Percentiles rank a stretch among this genome's conserved stretches.
phyloP scores from a whole-genome alignment of 2,113 vertebrate species.

The Microtus montanus region DNA sequence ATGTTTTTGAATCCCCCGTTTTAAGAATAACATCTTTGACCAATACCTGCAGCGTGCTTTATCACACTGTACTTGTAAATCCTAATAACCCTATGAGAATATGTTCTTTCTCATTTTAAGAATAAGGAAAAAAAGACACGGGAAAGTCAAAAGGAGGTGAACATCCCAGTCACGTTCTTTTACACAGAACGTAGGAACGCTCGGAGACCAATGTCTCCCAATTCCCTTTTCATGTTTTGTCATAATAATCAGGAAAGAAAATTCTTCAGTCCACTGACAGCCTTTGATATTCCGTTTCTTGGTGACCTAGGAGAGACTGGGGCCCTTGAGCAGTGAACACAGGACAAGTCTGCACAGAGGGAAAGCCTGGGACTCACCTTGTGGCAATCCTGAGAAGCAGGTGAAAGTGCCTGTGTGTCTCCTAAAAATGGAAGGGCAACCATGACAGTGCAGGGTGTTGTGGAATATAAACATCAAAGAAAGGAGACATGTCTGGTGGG shows the following conservation, averaged over 20 bases:
- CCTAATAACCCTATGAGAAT: background rate
- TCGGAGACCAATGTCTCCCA: too few relatives aligned
- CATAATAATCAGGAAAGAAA: background rate
- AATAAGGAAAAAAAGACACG: background rate
- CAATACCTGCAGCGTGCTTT: background rate
- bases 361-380: background rate
- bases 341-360: background rate
- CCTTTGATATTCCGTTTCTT: background rate
- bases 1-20: background rate
- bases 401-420: background rate
- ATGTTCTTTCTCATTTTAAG: slow-evolving; percentile 8
- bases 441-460: too few relatives aligned
- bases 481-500: background rate
- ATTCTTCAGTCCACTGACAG: background rate
- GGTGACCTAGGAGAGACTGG: background rate
- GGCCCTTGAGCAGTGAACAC: background rate
- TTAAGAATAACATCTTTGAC: background rate
- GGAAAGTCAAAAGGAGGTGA: background rate
- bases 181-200: too few relatives aligned
- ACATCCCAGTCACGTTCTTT: background rate
- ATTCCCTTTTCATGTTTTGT: background rate
- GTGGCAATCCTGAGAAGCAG: background rate
- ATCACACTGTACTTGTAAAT: background rate
- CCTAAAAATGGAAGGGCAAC: background rate
- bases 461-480: background rate